A percentile compares a stretch with the other conserved stretches of the same genome.
Evolutionary conservation across 2,113 vertebrate genomes (phyloP).

Genomic region (Vidua macroura): DNA sequence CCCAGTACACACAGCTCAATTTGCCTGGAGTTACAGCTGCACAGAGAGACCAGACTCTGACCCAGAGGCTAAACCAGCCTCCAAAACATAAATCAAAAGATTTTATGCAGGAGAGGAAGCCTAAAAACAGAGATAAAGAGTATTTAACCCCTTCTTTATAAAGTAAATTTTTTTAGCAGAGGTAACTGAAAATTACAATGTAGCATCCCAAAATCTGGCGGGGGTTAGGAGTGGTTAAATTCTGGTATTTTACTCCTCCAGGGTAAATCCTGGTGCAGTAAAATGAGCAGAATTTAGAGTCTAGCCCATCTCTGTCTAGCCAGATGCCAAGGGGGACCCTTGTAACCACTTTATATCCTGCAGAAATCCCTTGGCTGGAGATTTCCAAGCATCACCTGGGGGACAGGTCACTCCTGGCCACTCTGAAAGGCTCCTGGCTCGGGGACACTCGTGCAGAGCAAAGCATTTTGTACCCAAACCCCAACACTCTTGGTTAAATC

Average conservation of each 20-base stretch:
- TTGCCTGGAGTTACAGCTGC: neutral
- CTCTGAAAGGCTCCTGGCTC: neutral
- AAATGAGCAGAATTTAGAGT: neutral
- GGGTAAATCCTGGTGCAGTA: neutral
- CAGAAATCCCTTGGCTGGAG: neutral
- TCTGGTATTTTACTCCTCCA: neutral
- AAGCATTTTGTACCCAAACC: neutral
- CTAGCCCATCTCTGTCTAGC: neutral
- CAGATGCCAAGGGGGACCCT: neutral
- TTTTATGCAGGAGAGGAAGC: neutral
- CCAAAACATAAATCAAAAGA: neutral
- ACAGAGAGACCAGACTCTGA: neutral
- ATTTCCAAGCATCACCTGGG: neutral
- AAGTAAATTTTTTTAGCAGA: neutral
- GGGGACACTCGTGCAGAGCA: accelerated
- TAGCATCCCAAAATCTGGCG: neutral
- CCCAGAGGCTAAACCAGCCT: neutral
- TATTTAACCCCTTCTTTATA: neutral
- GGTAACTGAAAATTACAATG: neutral
- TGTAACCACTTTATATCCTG: neutral
- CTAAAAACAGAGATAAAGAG: neutral
- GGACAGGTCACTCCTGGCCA: neutral
- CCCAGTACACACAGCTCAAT: neutral
- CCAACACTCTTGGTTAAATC: neutral
- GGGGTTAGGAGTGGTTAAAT: neutral